These are phyloP conservation scores for Oncorhynchus kisutch DNA, from an alignment of 2,113 vertebrate genomes.

Conservation along the genomic window DNA sequence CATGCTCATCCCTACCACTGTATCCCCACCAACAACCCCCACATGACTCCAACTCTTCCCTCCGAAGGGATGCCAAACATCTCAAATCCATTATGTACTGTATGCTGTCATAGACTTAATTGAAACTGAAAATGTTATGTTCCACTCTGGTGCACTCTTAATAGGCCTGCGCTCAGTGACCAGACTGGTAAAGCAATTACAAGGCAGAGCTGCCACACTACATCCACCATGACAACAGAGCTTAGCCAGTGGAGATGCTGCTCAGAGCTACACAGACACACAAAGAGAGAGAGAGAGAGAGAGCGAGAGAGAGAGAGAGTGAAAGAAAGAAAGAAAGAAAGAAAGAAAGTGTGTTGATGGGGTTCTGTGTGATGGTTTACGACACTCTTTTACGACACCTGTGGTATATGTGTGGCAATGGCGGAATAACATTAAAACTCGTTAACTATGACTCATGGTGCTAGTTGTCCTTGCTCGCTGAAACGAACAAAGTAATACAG, in stretches of 20 bases:
- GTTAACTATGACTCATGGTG: too few species aligned
- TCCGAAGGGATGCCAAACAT: conserved; percentile 47
- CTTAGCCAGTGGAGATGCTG: background rate
- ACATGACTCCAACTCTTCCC: conserved; percentile 57
- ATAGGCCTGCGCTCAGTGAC: conserved; percentile 67
- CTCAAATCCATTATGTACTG: conserved; percentile 65
- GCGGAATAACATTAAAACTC: too few species aligned
- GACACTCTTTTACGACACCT: too few species aligned
- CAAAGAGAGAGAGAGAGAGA: too few species aligned
- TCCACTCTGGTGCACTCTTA: conserved; percentile 70
- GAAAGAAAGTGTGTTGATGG: too few species aligned
- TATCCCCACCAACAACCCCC: conserved; percentile 5
- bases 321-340: too few species aligned
- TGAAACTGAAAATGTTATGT: conserved; percentile 82
- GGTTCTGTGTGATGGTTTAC: too few species aligned
- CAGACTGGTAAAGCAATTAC: conserved; percentile 67
- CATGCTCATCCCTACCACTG: background rate
- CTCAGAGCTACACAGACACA: background rate
- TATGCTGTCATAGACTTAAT: conserved; percentile 73
- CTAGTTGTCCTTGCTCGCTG: too few species aligned
- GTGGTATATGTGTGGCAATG: too few species aligned
- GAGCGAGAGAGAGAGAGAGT: too few species aligned
- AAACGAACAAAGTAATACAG: too few species aligned
- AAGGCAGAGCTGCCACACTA: conserved; percentile 40
- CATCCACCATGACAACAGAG: conserved; percentile 33